Percentiles rank a stretch among this genome's conserved stretches.
These are phyloP conservation scores for Lepidocyrtoides sp. DNA, from an alignment of 2,888 invertebrate species.

Conservation along the genomic window DNA sequence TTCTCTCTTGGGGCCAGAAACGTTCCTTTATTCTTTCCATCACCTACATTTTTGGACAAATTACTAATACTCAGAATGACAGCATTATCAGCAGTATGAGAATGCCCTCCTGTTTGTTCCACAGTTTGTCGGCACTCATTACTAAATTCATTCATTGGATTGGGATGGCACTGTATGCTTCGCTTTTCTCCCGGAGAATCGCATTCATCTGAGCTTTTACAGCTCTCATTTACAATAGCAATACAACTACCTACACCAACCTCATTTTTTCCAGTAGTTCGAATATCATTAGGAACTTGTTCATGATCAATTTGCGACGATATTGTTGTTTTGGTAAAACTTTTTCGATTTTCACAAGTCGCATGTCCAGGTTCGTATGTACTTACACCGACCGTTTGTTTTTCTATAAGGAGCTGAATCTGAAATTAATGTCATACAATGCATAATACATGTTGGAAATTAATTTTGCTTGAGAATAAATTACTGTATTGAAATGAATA, in stretches of 20 bases:
- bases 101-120: neutral
- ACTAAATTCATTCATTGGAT: neutral
- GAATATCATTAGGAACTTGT: too few relatives aligned
- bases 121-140: neutral
- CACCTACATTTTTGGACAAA: constrained; percentile 11
- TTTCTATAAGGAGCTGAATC: constrained; percentile 24
- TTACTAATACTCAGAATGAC: constrained; percentile 25
- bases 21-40: neutral
- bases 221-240: neutral
- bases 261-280: neutral
- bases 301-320: neutral
- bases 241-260: too few relatives aligned
- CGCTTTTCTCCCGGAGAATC: neutral
- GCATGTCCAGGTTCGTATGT: too few relatives aligned
- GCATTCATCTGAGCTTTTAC: neutral
- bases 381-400: neutral
- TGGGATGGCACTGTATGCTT: neutral
- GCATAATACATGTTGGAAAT: too few relatives aligned
- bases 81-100: constrained; percentile 6
- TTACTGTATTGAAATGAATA: neutral
- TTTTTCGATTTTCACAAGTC: neutral
- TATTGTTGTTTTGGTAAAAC: neutral
- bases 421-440: too few relatives aligned
- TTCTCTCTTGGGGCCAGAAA: neutral
- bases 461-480: neutral